Evolutionary conservation across 2,797 vertebrate genomes (phyloP), one percentile per base, ranked within the genome.

Genomic region (Falco peregrinus): DNA sequence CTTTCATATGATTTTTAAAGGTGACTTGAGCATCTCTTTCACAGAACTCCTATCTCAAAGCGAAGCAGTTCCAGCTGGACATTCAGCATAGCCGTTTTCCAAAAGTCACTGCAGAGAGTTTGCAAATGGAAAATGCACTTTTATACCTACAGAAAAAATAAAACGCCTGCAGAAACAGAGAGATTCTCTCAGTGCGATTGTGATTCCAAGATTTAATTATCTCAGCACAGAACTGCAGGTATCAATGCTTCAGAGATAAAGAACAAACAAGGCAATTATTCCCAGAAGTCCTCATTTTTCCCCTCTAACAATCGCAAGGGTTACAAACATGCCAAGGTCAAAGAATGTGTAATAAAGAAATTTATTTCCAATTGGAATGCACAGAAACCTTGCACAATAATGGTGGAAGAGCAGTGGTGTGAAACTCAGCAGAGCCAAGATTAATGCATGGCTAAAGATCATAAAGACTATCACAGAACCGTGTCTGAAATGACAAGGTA

Each of bases 141-240:
- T 89, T 71, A 35, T 50, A 94, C 75, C 64, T 29, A 51, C 26
- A 80, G 88, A 57, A 95, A 90, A 94, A 94, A 79, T 17, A 67
- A 93, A 94, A 71, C 1, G 84, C 95, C 94, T n/a, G 56, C 84
- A 95, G 95, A 93, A 97, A 75, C 35, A 54, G 85, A 61, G 60
- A 75, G 79, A 93, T 92, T 82, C 85, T 89, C 92, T 95, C 29
- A 5, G 91, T 94, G 91, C 25, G 18, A 93, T 28, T 84, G 95
- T 13, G 77, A 95, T 90, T 76, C 93, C 81, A 73, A 93, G 94
- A 97, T 96, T 98, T 97, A 97, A 97, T 97, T 97, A 97, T 97
- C 95, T 97, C 91, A 74, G 96, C 93, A 70, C 91, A 92, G 96
- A 95, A 92, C 95, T 90, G 90, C 96, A 97, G 96, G 97, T 97